Evolutionary conservation across 2,888 invertebrate genomes (phyloP).

Genomic region (Andricus curvator): DNA sequence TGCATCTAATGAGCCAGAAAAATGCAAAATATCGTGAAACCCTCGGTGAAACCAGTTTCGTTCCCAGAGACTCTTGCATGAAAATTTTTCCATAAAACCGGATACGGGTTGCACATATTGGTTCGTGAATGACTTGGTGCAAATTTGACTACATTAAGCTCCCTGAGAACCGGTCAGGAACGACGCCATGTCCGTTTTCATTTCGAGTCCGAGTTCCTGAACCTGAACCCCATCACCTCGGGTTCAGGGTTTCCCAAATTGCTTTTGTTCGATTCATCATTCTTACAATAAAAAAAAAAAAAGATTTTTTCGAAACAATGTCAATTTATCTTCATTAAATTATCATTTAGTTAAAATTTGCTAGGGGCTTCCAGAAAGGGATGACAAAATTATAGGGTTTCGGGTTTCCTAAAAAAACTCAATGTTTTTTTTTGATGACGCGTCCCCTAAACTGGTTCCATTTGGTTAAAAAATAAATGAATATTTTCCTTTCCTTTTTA

Average conservation of each 20-base stretch:
- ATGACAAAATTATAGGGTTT: not conserved
- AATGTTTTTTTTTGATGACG: too few relatives aligned
- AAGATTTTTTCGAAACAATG: too few relatives aligned
- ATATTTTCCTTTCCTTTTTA: too few relatives aligned
- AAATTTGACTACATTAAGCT: constrained; percentile 42
- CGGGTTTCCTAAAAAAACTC: too few relatives aligned
- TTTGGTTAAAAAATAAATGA: too few relatives aligned
- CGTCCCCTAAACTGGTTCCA: too few relatives aligned
- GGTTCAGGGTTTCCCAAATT: constrained; percentile 5
- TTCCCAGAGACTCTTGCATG: constrained; percentile 36
- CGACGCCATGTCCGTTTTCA: constrained; percentile 35
- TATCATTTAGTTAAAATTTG: not conserved
- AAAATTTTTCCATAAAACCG: constrained; percentile 41
- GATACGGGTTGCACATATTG: constrained; percentile 40
- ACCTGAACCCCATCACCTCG: constrained; percentile 25
- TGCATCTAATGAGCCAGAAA: constrained; percentile 29
- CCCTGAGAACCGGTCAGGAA: constrained; percentile 39
- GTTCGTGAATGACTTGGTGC: constrained; percentile 38
- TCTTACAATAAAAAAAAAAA: not conserved
- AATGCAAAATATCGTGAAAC: constrained; percentile 20
- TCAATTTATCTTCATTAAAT: not conserved
- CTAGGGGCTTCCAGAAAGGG: not conserved
- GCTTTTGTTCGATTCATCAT: not conserved
- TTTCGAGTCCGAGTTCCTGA: constrained; percentile 20
- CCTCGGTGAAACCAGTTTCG: constrained; percentile 15